Percentiles rank a stretch among this genome's conserved stretches.
These are phyloP conservation scores for Brachyptera putata DNA, from an alignment of 2,888 invertebrate genomes.

Conservation along the genomic window DNA sequence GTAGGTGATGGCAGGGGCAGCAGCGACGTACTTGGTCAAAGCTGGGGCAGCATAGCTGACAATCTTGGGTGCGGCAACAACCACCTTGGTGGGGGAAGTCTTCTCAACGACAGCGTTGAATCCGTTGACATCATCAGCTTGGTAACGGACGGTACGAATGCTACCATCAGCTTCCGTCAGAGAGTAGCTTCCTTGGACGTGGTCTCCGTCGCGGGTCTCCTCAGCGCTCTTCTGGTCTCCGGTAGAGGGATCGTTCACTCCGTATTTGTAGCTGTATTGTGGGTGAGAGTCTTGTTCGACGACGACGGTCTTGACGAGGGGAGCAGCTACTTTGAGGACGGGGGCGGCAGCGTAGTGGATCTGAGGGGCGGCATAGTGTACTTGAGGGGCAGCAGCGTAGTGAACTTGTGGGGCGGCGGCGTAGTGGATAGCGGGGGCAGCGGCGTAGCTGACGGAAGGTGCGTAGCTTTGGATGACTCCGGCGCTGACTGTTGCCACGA, in stretches of 20 bases:
- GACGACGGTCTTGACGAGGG: slow-evolving; percentile 33
- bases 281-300: slow-evolving; percentile 23
- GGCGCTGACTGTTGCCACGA: slow-evolving; percentile 57
- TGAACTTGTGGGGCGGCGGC: slow-evolving; percentile 39
- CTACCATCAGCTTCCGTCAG: slow-evolving; percentile 21
- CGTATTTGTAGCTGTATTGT: slow-evolving; percentile 20
- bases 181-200: slow-evolving; percentile 17
- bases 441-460: slow-evolving; percentile 44
- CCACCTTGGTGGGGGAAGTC: slow-evolving; percentile 31
- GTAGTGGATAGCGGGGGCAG: slow-evolving; percentile 40
- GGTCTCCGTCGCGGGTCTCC: slow-evolving; percentile 22
- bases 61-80: slow-evolving; percentile 27
- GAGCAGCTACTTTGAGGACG: slow-evolving; percentile 37
- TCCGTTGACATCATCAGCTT: slow-evolving; percentile 18
- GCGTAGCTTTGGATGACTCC: slow-evolving; percentile 48
- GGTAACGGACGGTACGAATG: slow-evolving; percentile 19
- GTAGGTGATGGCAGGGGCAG: background rate
- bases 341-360: slow-evolving; percentile 16
- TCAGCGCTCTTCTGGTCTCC: slow-evolving; percentile 20
- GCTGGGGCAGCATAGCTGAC: background rate
- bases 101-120: slow-evolving; percentile 35
- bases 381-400: slow-evolving; percentile 35
- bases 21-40: slow-evolving; percentile 1
- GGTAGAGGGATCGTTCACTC: slow-evolving; percentile 20
- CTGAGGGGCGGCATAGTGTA: slow-evolving; percentile 33